Evolutionary conservation across 1,140 invertebrate genomes (phyloP).

Genomic region (Epicauta chinensis): DNA sequence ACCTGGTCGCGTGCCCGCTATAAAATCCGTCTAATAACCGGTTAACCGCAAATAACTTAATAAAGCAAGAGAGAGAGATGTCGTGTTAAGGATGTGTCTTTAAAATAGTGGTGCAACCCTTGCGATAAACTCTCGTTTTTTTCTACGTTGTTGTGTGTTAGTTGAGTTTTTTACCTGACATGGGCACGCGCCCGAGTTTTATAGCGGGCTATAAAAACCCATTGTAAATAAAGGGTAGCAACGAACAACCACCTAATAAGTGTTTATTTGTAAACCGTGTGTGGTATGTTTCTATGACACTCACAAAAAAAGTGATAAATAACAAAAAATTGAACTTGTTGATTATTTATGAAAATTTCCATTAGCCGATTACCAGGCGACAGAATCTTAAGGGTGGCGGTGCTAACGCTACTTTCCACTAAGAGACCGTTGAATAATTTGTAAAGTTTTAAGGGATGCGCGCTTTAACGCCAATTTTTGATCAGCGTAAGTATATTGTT

Average conservation of each 20-base stretch:
- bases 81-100: constrained; percentile 8
- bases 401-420: constrained; percentile 1
- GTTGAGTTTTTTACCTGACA: constrained; percentile 30
- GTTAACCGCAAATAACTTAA: constrained; percentile 40
- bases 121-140: constrained; percentile 25
- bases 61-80: constrained; percentile 30
- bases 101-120: constrained; percentile 26
- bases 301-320: too few relatives aligned
- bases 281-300: not conserved
- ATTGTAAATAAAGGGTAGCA: constrained; percentile 30
- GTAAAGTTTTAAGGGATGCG: constrained; percentile 9
- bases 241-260: constrained; percentile 11
- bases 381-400: constrained; percentile 8
- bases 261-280: constrained; percentile 14
- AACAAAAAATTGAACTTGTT: constrained; percentile 10
- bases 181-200: constrained; percentile 25
- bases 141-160: not conserved
- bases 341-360: constrained; percentile 16
- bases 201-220: constrained; percentile 22
- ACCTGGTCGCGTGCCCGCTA: constrained; percentile 36
- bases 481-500: too few relatives aligned
- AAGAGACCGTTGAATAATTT: constrained; percentile 15
- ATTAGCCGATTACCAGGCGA: constrained; percentile 14
- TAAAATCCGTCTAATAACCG: constrained; percentile 36
- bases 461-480: too few relatives aligned